Evolutionary conservation across 2,888 invertebrate species (phyloP), one percentile per base, ranked within the genome.

Genomic region (Rhagonycha fulva): DNA sequence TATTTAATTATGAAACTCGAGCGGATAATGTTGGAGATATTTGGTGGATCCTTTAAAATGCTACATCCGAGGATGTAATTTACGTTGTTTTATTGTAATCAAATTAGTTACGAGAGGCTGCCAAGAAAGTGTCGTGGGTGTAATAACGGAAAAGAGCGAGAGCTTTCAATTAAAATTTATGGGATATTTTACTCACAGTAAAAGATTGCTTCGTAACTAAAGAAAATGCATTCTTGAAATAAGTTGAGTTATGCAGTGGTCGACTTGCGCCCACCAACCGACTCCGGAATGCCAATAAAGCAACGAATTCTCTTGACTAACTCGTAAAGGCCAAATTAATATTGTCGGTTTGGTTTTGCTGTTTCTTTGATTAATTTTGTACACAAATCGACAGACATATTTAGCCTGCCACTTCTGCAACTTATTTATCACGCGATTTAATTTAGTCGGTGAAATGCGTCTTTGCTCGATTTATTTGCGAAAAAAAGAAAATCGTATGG

Each of bases 251-350:
- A 76, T 76, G 75, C 75, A 70, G 75, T 71, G 75, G 75, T 76
- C 75, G 75, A 75, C 74, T 75, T 66, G 60, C 69, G 66, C 69
- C 69, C 76, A 30, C 66, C 63, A 28, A 72, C 72, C 67, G 24
- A 26, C 72, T 67, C 28, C 47, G 76, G 72, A 76, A 76, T 76
- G 76, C 76, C 76, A 76, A 76, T 76, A 76, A 76, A 72, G 76
- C 68, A 71, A 47, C 71, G 68, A 60, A 75, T 71, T 72, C 72
- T n/a, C 30, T 62, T 10, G 23, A 61, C 68, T 67, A 60, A 47
- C 60, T 68, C 68, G 72, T 72, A 72, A 76, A 72, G 61, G 70
- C 63, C 63, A 62, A 76, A 76, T 76, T 73, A 76, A 76, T 76
- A 66, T 66, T 19, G 63, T 66, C 26, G 23, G 63, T 66, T n/a